Conservation (phyloP, 2,113 vertebrate genomes). For the Takifugu flavidus region DNA sequence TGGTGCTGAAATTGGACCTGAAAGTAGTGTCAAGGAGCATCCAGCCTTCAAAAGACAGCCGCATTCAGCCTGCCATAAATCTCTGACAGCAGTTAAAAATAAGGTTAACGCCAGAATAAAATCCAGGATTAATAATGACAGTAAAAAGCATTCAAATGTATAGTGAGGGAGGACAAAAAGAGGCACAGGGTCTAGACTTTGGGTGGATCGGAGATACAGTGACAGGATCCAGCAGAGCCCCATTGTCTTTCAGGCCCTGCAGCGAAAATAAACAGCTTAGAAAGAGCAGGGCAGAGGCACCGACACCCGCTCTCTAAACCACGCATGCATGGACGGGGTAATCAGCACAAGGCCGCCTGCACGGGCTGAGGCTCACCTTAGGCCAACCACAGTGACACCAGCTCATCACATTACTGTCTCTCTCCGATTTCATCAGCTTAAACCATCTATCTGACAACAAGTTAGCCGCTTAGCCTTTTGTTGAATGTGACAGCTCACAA, state of each 20-base stretch:
- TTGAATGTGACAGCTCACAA: conserved; percentile 30
- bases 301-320: conserved; percentile 29
- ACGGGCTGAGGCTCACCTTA: conserved; percentile 60
- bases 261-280: conserved; percentile 74
- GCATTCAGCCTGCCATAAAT: conserved; percentile 85
- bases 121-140: conserved; percentile 46
- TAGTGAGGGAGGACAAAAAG: conserved; percentile 51
- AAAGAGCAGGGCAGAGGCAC: conserved; percentile 50
- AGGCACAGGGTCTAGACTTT: conserved; percentile 48
- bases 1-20: conserved; percentile 84
- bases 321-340: conserved; percentile 35
- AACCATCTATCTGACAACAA: conserved; percentile 58
- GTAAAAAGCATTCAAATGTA: background rate
- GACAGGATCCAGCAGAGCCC: conserved; percentile 66
- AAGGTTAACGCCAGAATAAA: conserved; percentile 74
- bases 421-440: conserved; percentile 63
- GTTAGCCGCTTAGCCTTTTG: conserved; percentile 44
- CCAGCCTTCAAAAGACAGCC: conserved; percentile 76
- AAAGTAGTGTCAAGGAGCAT: conserved; percentile 78
- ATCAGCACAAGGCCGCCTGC: conserved; percentile 57
- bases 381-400: conserved; percentile 54
- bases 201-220: conserved; percentile 64
- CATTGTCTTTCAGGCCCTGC: conserved; percentile 63
- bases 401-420: conserved; percentile 69
- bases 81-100: conserved; percentile 77